Conservation (phyloP, 2,888 invertebrate genomes). For the Steinernema carpocapsae region DNA sequence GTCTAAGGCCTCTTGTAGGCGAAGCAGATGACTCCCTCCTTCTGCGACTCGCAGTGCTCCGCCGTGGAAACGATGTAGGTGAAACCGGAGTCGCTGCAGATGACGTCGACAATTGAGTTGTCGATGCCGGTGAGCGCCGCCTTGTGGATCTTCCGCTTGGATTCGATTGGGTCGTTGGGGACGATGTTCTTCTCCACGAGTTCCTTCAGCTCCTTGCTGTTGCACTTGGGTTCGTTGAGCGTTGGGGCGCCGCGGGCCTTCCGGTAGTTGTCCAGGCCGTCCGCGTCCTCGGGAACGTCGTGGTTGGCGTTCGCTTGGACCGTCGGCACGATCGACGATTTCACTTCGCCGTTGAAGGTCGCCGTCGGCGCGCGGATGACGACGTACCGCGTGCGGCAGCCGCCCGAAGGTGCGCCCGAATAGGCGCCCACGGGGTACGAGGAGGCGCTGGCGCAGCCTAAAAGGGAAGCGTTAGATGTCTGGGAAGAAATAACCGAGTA, state of each 20-base stretch:
- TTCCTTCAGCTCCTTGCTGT: slow-evolving; percentile 48
- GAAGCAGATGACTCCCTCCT: slow-evolving; percentile 55
- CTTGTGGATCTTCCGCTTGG: slow-evolving; percentile 53
- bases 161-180: slow-evolving; percentile 49
- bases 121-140: slow-evolving; percentile 46
- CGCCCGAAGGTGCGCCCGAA: neutral
- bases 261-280: neutral
- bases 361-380: slow-evolving; percentile 26
- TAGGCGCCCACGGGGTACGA: neutral
- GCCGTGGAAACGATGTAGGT: slow-evolving; percentile 48
- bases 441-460: neutral
- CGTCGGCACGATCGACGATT: neutral
- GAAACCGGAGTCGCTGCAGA: slow-evolving; percentile 41
- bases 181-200: slow-evolving; percentile 49
- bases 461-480: no score
- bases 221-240: slow-evolving; percentile 52
- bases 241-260: slow-evolving; percentile 50
- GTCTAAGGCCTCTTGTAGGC: slow-evolving; percentile 49
- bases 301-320: neutral
- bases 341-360: slow-evolving; percentile 17
- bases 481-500: no score
- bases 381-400: slow-evolving; percentile 27
- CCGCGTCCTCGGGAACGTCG: neutral
- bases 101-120: slow-evolving; percentile 51
- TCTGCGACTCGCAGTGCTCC: slow-evolving; percentile 56